A percentile compares a stretch with the other conserved stretches of the same genome.
These are phyloP conservation scores for Pelmatolapia mariae DNA, from an alignment of 2,113 vertebrate genomes.

Conservation along the genomic window DNA sequence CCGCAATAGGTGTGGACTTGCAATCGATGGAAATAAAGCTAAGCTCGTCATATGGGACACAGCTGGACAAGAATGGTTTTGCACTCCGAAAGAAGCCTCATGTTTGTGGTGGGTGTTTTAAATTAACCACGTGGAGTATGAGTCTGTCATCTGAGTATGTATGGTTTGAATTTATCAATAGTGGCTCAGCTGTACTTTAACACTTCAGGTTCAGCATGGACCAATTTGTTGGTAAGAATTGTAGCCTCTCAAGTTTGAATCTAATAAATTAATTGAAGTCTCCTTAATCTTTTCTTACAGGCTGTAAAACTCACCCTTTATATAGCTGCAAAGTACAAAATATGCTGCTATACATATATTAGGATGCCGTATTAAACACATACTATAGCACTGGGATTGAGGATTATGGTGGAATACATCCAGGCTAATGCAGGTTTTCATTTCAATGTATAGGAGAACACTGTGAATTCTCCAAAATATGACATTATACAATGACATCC, in stretches of 20 bases:
- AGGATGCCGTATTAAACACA: background rate
- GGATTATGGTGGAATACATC: background rate
- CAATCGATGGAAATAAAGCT: conserved; percentile 79
- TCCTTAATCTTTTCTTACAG: background rate
- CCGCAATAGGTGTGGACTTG: conserved; percentile 97
- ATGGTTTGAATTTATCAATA: background rate
- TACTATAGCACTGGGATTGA: background rate
- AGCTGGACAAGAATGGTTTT: conserved; percentile 92
- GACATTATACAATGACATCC: background rate
- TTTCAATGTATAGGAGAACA: background rate
- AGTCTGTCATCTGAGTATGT: background rate
- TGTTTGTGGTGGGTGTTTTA: background rate
- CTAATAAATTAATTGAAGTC: background rate
- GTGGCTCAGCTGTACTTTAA: background rate
- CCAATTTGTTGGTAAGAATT: accelerated
- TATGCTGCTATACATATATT: background rate
- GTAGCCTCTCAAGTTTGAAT: background rate
- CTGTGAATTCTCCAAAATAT: background rate
- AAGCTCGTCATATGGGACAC: conserved; percentile 98
- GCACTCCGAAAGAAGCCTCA: conserved; percentile 68
- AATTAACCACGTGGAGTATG: background rate
- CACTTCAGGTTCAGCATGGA: background rate
- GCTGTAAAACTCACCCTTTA: background rate
- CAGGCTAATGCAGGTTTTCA: background rate
- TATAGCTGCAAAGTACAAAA: background rate